These are phyloP conservation scores for Hydrotaea cyrtoneurina DNA, from an alignment of 2,888 invertebrate genomes.

Conservation along the genomic window DNA sequence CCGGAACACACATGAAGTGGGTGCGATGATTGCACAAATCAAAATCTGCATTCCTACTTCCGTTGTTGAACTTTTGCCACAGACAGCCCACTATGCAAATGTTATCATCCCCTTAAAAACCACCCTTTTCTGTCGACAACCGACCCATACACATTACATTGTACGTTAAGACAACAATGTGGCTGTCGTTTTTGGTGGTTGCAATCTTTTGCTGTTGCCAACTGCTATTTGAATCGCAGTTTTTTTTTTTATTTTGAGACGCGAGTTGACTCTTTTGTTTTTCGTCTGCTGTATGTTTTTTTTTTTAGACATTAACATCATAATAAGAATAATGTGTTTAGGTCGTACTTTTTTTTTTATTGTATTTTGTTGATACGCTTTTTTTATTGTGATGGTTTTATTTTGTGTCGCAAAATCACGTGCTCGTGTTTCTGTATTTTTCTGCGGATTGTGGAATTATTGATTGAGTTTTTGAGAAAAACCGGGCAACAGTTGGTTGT, in stretches of 20 bases:
- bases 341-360: neutral
- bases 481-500: no score
- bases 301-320: neutral
- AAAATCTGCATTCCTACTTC: no score
- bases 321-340: constrained; percentile 12
- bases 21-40: no score
- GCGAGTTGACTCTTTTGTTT: neutral
- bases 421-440: neutral
- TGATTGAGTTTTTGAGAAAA: no score
- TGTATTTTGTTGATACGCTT: neutral
- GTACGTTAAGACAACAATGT: neutral
- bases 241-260: neutral
- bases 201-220: neutral
- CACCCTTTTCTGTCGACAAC: neutral
- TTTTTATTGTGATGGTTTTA: neutral
- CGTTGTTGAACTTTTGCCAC: no score
- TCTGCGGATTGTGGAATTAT: neutral
- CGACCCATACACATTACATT: no score
- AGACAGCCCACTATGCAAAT: no score
- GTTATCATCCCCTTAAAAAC: neutral
- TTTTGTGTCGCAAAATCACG: neutral
- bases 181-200: neutral
- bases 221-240: neutral
- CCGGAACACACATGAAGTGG: no score
- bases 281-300: neutral